Conservation (phyloP, 2,113 vertebrate species). For the Triplophysa tibetana region DNA sequence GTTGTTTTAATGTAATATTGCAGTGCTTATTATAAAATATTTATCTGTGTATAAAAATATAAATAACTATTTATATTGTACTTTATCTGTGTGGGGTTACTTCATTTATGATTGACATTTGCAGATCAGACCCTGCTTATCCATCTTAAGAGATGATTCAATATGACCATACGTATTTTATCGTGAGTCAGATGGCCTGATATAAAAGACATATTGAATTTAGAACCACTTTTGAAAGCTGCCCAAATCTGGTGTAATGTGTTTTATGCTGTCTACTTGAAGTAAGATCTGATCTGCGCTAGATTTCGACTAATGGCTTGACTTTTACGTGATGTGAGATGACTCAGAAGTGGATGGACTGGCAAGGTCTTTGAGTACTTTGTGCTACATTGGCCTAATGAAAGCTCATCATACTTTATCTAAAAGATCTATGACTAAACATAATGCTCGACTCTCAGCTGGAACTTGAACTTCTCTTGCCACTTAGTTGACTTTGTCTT, state of each 20-base stretch:
- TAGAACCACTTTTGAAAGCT: neutral
- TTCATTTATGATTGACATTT: neutral
- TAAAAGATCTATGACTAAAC: neutral
- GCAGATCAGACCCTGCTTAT: neutral
- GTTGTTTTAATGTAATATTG: too few species aligned
- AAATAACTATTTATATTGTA: too few species aligned
- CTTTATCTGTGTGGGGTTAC: too few species aligned
- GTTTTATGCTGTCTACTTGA: neutral
- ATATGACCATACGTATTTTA: neutral
- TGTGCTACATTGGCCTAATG: neutral
- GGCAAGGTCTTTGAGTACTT: slow-evolving; percentile 3
- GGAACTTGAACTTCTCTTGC: neutral
- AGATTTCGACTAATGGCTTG: slow-evolving; percentile 3
- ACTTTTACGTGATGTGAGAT: neutral
- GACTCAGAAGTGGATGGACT: neutral
- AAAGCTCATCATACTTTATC: neutral
- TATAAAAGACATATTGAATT: neutral
- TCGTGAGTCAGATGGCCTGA: neutral
- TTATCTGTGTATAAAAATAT: too few species aligned
- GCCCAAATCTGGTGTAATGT: neutral
- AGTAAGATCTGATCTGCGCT: neutral
- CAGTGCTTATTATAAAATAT: too few species aligned
- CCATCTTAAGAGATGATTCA: neutral
- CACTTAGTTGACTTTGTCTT: neutral
- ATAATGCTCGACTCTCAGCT: neutral